Conservation (phyloP, 2,113 vertebrate genomes). For the Sigmodon hispidus region DNA sequence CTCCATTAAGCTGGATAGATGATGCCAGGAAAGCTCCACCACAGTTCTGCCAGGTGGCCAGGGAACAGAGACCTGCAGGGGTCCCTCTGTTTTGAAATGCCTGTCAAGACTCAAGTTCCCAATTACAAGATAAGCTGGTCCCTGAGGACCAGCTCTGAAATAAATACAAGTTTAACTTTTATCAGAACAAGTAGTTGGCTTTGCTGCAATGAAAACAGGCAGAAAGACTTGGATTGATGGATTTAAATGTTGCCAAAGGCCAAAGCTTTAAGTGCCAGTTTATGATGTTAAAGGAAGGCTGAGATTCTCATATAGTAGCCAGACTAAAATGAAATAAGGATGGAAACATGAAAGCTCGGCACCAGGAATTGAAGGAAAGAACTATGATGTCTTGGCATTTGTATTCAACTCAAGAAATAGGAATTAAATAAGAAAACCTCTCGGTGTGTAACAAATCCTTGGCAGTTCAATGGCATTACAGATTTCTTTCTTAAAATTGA, state of each 20-base stretch:
- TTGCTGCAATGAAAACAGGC: neutral
- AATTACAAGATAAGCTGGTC: neutral
- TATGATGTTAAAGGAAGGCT: constrained; percentile 32
- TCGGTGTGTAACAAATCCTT: constrained; percentile 36
- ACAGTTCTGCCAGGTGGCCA: neutral
- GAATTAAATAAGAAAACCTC: constrained; percentile 33
- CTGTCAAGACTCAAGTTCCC: constrained; percentile 25
- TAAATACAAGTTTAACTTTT: neutral
- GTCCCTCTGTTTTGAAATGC: constrained; percentile 32
- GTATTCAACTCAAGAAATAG: neutral
- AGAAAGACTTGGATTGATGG: neutral
- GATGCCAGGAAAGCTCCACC: neutral
- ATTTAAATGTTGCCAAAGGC: constrained; percentile 53
- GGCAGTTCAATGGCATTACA: neutral
- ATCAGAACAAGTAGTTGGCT: neutral
- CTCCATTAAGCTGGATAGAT: neutral
- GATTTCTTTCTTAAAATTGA: constrained; percentile 53
- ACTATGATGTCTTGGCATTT: neutral
- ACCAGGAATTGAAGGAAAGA: neutral
- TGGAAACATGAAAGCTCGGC: neutral
- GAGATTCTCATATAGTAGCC: neutral
- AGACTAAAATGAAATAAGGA: neutral
- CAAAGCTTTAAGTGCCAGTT: constrained; percentile 34
- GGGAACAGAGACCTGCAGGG: neutral
- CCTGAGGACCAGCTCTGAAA: constrained; percentile 30